Conservation (phyloP, 1,140 invertebrate genomes). For the Lepidurus arcticus region DNA sequence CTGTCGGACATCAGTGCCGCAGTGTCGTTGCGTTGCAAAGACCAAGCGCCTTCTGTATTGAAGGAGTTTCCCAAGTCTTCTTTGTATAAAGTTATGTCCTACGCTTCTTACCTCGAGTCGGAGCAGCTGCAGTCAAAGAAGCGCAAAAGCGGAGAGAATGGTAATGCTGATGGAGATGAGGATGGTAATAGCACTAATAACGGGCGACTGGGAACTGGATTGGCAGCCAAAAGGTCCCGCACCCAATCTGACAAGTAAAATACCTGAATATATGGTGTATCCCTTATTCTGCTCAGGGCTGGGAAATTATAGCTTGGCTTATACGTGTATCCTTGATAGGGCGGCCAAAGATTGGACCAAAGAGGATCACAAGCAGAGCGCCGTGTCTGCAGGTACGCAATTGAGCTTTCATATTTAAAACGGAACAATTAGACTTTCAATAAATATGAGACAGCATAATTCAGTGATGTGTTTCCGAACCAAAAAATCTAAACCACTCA, state of each 20-base stretch:
- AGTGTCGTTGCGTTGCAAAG: conserved; percentile 5
- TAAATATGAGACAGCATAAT: too few relatives aligned
- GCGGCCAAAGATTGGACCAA: neutral
- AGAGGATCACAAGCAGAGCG: neutral
- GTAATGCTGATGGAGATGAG: conserved; percentile 3
- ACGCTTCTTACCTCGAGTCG: neutral
- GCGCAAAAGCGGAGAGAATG: conserved; percentile 4
- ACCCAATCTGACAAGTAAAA: neutral
- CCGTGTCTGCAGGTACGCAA: neutral
- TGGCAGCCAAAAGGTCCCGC: conserved; percentile 7
- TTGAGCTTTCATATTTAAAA: neutral
- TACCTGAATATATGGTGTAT: neutral
- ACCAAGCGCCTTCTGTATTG: neutral
- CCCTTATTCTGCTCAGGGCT: neutral
- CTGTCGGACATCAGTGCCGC: neutral
- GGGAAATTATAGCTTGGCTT: neutral
- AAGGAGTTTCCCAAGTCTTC: conserved; percentile 17
- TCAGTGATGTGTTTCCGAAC: too few relatives aligned
- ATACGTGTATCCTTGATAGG: neutral
- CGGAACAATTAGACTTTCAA: too few relatives aligned
- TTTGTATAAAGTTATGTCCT: conserved; percentile 8
- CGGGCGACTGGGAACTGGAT: neutral
- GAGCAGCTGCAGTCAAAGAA: neutral
- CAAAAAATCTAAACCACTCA: too few relatives aligned
- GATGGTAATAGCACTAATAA: conserved; percentile 5